These are phyloP conservation scores for Ditylenchus weischeri DNA, from an alignment of 2,888 invertebrate genomes.

Conservation along the genomic window DNA sequence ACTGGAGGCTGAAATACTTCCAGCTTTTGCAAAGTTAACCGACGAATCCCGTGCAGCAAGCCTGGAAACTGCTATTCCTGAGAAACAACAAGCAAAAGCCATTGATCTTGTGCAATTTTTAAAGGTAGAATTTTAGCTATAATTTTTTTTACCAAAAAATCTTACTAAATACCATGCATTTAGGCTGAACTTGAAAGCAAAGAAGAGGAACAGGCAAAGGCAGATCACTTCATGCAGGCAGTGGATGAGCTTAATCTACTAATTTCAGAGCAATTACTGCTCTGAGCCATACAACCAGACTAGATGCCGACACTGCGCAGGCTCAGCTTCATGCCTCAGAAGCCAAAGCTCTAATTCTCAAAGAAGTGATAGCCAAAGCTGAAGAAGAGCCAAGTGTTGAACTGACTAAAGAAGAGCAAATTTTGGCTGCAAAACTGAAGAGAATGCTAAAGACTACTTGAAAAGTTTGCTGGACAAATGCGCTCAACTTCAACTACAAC, in stretches of 20 bases:
- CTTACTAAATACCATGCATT: background rate
- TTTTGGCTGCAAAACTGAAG: background rate
- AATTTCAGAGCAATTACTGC: background rate
- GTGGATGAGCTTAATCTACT: background rate
- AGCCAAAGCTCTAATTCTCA: background rate
- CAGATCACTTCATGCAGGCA: background rate
- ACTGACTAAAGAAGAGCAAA: background rate
- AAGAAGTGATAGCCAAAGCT: background rate
- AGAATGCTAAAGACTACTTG: background rate
- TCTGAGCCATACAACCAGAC: background rate
- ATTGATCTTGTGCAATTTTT: background rate
- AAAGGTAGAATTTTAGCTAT: constrained; percentile 4
- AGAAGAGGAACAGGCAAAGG: background rate
- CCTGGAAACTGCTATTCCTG: background rate
- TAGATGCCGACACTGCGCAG: background rate
- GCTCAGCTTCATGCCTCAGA: background rate
- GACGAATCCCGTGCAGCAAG: background rate
- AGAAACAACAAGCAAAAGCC: background rate
- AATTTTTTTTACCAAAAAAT: background rate
- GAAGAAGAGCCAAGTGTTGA: background rate
- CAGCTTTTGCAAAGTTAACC: background rate
- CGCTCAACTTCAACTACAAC: background rate
- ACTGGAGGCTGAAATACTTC: background rate
- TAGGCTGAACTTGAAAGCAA: background rate
- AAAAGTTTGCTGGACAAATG: background rate